Evolutionary conservation across 2,797 vertebrate species (phyloP), one percentile per base, ranked within the genome.

Genomic region (Bovichtus diacanthus): DNA sequence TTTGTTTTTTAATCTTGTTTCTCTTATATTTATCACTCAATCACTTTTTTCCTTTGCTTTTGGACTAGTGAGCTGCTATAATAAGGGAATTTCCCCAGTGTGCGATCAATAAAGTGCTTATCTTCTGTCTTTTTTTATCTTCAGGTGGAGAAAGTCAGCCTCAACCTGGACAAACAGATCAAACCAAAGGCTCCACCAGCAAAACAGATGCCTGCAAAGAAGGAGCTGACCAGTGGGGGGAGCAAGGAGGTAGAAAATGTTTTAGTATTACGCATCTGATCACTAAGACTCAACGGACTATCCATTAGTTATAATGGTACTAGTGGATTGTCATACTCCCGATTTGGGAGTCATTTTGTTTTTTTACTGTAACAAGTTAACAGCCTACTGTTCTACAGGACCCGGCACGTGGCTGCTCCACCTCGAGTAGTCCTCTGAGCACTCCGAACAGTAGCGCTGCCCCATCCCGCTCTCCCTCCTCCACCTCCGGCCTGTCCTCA

Each of bases 111-210:
- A 34, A 0, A 34, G 31, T 31, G 9, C 34, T 2, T 34, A 34
- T 34, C 31, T 34, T 6, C 31, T 31, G 34, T 34, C 15, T 49
- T 46, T 61, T 68, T 61, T 68, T 55, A 59, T 68, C 49, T 1
- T 49, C 86, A 99, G 98, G 96, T 98, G 78, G 89, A 90, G 70
- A 97, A 79, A 78, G 94, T 98, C 82, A 97, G 95, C 87, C 94
- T 99, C 61, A 82, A 98, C 69, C 97, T 97, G 0, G 92, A 94
- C 7, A 92, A 78, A 51, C 91, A 61, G 39, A 78, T 93, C 70
- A 93, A 93, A 82, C 23, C 74, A 3, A 83, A 82, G 46, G 25
- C 82, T 63, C 38, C 76, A 3, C 10, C 80, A n/a, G 78, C 78
- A 50, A 92, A 83, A 63, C 73, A 72, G 70, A 56, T 23, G 3